Conservation (phyloP, 2,797 vertebrate species). For the Hemibagrus guttatus region DNA sequence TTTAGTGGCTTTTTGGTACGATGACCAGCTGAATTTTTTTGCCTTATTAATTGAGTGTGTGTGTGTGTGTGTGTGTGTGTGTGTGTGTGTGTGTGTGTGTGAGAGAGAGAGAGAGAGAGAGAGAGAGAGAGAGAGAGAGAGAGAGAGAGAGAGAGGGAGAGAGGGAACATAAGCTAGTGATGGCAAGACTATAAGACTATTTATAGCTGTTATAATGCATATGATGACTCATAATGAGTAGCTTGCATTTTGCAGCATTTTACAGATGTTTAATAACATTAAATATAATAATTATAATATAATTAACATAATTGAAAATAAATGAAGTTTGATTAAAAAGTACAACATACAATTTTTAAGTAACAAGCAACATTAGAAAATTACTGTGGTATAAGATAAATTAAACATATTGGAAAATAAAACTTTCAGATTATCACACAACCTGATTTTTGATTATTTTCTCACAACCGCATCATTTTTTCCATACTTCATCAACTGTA, state of each 20-base stretch:
- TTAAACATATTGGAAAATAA: not conserved
- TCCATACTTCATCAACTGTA: not conserved
- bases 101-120: too few relatives aligned
- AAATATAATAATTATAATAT: not conserved
- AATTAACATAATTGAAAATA: not conserved
- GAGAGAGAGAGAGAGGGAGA: not conserved
- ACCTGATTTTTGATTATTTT: not conserved
- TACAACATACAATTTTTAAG: not conserved
- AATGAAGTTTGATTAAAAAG: not conserved
- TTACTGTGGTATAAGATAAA: not conserved
- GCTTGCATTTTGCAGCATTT: not conserved
- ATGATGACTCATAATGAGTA: not conserved
- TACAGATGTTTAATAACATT: not conserved
- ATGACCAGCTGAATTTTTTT: not conserved
- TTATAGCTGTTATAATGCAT: not conserved
- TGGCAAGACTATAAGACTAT: not conserved
- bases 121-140: too few relatives aligned
- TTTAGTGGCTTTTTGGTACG: not conserved
- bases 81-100: too few relatives aligned
- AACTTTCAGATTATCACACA: not conserved
- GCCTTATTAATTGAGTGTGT: not conserved
- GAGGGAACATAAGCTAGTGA: not conserved
- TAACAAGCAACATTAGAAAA: not conserved
- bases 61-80: too few relatives aligned
- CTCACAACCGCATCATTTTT: not conserved